phyloP scores from a whole-genome alignment of 2,888 invertebrate species.

The Acleris laterana region DNA sequence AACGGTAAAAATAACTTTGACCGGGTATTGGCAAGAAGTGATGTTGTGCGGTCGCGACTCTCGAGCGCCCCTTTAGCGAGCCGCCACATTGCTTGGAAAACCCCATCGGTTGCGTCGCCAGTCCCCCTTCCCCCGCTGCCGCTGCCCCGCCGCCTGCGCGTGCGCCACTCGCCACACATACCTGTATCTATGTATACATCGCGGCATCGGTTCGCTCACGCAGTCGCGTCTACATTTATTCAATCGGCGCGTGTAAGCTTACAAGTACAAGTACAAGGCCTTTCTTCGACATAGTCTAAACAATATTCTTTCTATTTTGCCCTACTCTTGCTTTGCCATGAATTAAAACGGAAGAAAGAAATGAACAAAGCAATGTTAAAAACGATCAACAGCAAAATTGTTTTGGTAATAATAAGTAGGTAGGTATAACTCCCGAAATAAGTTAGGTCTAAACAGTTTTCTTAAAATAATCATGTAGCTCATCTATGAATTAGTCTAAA shows the following conservation, averaged over 20 bases:
- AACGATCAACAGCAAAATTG: too few species aligned
- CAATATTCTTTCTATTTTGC: too few species aligned
- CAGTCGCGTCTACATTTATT: conserved; percentile 17
- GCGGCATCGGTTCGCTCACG: conserved; percentile 11
- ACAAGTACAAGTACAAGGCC: not conserved
- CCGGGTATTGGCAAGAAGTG: conserved; percentile 67
- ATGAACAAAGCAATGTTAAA: too few species aligned
- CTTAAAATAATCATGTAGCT: too few species aligned
- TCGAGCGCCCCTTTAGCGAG: conserved; percentile 49
- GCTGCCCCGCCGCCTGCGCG: conserved; percentile 40
- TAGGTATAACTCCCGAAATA: too few species aligned
- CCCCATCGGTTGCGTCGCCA: conserved; percentile 58
- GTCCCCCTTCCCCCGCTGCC: conserved; percentile 44
- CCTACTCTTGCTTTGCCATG: too few species aligned
- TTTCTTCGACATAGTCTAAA: not conserved
- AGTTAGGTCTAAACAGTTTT: too few species aligned
- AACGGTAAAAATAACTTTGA: conserved; percentile 60
- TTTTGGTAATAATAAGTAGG: too few species aligned
- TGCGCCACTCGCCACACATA: conserved; percentile 35
- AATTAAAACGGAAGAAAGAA: too few species aligned
- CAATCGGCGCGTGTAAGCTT: conserved; percentile 9
- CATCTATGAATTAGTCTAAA: too few species aligned
- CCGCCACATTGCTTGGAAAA: conserved; percentile 79
- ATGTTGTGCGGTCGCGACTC: conserved; percentile 43
- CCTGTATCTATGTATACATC: conserved; percentile 35